These are phyloP conservation scores for Crypturellus undulatus DNA, from an alignment of 2,113 vertebrate species.

Conservation along the genomic window DNA sequence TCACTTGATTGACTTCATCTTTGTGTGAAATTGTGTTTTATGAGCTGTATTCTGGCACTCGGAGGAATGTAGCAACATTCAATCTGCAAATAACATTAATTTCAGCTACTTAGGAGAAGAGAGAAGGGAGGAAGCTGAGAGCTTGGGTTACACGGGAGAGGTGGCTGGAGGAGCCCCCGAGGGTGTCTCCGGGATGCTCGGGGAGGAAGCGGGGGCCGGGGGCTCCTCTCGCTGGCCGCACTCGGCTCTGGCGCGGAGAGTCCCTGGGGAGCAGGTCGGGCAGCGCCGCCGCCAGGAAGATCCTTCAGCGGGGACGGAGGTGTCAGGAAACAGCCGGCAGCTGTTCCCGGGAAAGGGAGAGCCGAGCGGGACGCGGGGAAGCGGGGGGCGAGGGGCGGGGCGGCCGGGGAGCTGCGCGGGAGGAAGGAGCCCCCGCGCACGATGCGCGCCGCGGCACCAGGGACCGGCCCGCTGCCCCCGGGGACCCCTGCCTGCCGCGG, in stretches of 20 bases:
- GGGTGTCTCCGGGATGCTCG: constrained; percentile 46
- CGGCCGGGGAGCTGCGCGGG: background rate
- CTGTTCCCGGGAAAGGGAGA: constrained; percentile 28
- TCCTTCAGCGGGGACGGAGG: constrained; percentile 49
- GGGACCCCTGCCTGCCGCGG: background rate
- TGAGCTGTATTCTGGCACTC: constrained; percentile 78
- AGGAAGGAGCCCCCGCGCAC: background rate
- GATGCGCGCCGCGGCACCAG: background rate
- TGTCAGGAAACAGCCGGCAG: constrained; percentile 39
- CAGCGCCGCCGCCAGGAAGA: constrained; percentile 39
- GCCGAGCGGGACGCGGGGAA: constrained; percentile 27
- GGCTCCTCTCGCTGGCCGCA: constrained; percentile 25
- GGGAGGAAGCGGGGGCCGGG: constrained; percentile 59
- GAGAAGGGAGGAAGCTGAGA: constrained; percentile 34
- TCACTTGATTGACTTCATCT: constrained; percentile 81
- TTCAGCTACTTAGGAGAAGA: constrained; percentile 58
- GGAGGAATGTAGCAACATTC: constrained; percentile 64
- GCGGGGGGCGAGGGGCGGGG: background rate
- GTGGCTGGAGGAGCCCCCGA: constrained; percentile 56
- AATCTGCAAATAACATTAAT: constrained; percentile 78
- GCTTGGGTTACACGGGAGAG: constrained; percentile 66
- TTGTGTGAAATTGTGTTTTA: constrained; percentile 80
- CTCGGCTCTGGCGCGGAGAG: constrained; percentile 8
- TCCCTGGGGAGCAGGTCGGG: constrained; percentile 8
- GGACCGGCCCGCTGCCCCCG: background rate